Base-by-base conservation (phyloP, 2,888 invertebrate species). In the Hartigia nigra region DNA sequence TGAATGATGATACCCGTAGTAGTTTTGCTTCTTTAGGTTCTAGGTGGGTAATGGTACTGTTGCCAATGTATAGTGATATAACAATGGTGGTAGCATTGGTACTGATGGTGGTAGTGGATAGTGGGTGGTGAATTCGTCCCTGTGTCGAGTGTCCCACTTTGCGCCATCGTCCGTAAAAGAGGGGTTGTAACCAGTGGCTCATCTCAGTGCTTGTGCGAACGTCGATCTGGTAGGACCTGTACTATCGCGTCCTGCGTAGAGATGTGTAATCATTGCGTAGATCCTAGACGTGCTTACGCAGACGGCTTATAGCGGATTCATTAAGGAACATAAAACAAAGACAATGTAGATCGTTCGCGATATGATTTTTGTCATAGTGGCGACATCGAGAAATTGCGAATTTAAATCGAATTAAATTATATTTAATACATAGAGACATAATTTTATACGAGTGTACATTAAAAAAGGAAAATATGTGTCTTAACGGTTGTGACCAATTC, bases 131-230 rank as follows among this genome's bases (percentile, higher is more conserved):
- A 9, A 23, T 23, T 55, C 55, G 39, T 55, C 39, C 23, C 39
- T 23, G 55, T 23, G 14, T 14, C 14, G 5, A 23, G 23, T 39
- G 14, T 39, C 55, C 55, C 23, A 55, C 55, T 55, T 55, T 55
- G 23, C 55, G 55, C 55, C 55, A 55, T 23, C 55, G 55, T 55
- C 23, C 55, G 55, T 55, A 55, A 55, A 55, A 12, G 31, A 31
- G 84, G 83, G 80, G 80, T 81, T 81, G 82, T 82, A 81, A 83
- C 82, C 82, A 79, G 82, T 84, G 83, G 82, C 79, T 84, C 81
- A 80, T 81, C 83, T 86, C 88, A 90, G 90, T 90, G 81, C 83
- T 85, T 84, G 86, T 85, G 85, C 83, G 85, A 87, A 83, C 84
- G 84, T 84, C 86, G 85, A 79, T 81, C 80, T 74, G 83, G 78